Percentiles rank a stretch among this genome's conserved stretches.
phyloP scores from a whole-genome alignment of 2,797 vertebrate species.

The Champsocephalus esox region DNA sequence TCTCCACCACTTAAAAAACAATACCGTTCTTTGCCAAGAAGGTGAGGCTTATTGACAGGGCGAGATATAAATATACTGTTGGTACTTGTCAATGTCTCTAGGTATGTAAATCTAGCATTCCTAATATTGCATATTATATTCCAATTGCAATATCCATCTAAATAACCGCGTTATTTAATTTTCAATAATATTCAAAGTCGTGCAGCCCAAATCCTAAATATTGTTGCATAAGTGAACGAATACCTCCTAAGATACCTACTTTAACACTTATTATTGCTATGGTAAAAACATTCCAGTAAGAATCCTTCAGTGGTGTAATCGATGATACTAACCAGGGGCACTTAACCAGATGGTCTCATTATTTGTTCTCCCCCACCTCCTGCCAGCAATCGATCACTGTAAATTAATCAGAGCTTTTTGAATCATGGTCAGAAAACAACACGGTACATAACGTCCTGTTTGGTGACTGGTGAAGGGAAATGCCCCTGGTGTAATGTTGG shows the following conservation, averaged over 20 bases:
- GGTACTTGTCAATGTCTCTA: too few species aligned
- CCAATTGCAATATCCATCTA: too few species aligned
- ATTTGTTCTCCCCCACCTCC: slow-evolving; percentile 39
- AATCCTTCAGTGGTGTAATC: slow-evolving; percentile 3
- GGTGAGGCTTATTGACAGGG: too few species aligned
- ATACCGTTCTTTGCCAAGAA: too few species aligned
- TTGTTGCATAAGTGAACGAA: background rate
- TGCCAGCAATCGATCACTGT: slow-evolving; percentile 51
- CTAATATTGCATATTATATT: too few species aligned
- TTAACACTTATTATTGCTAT: background rate
- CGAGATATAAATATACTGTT: too few species aligned
- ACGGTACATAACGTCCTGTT: slow-evolving; percentile 50
- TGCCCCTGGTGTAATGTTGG: slow-evolving; percentile 28
- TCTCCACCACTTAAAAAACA: too few species aligned
- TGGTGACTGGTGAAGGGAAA: slow-evolving; percentile 43
- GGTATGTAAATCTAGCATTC: too few species aligned
- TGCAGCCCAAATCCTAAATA: too few species aligned
- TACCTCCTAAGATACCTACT: background rate
- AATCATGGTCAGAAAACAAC: slow-evolving; percentile 49
- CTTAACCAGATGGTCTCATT: slow-evolving; percentile 39
- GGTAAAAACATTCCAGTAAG: slow-evolving; percentile 8
- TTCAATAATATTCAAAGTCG: too few species aligned
- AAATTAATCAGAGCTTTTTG: slow-evolving; percentile 53
- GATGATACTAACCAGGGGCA: slow-evolving; percentile 23
- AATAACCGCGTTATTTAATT: too few species aligned